Base-by-base conservation (phyloP, 2,888 invertebrate genomes). In the Cheilosia impressa region DNA sequence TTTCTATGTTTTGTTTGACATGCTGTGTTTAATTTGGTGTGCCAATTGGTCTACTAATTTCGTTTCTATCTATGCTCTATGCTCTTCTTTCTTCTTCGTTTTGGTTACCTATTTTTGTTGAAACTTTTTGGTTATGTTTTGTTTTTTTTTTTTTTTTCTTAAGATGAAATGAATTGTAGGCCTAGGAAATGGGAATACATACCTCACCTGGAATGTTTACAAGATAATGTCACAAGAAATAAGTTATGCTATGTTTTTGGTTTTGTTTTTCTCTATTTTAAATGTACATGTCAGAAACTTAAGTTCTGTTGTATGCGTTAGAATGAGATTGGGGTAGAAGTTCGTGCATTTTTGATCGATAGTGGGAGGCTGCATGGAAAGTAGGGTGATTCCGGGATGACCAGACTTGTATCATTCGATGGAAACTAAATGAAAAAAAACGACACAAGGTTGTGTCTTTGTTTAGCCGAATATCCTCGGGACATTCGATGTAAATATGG, bases 131-230 rank as follows among this genome's bases (percentile, higher is more conserved):
- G 45, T 57, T 38, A 34, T 47, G 31, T 31, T 31, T n/a, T n/a
- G n/a, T n/a, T n/a, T n/a, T n/a, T n/a, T n/a, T n/a, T n/a, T n/a
- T n/a, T n/a, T 9, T 31, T 52, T 50, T 60, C 53, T 41, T 3
- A 50, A 50, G 57, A 58, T 72, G 34, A 53, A 75, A n/a, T 45
- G 19, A 34, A 68, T 38, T 53, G 19, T 34, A 69, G 57, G 73
- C 52, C 17, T 69, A 65, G 65, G 73, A 71, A 53, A 50, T 55
- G 15, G 31, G 47, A 62, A 60, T 13, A 2, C 60, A 31, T 22
- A 45, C 2, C 58, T 80, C 80, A 84, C 84, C 66, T 84, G 84
- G 83, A 84, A 84, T 84, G 84, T 84, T 84, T 84, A 76, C 69
- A 84, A 71, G 84, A 84, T 84, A 76, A 71, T 76, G 65, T 71